phyloP scores from a whole-genome alignment of 2,113 vertebrate genomes.

The Daboia siamensis region DNA sequence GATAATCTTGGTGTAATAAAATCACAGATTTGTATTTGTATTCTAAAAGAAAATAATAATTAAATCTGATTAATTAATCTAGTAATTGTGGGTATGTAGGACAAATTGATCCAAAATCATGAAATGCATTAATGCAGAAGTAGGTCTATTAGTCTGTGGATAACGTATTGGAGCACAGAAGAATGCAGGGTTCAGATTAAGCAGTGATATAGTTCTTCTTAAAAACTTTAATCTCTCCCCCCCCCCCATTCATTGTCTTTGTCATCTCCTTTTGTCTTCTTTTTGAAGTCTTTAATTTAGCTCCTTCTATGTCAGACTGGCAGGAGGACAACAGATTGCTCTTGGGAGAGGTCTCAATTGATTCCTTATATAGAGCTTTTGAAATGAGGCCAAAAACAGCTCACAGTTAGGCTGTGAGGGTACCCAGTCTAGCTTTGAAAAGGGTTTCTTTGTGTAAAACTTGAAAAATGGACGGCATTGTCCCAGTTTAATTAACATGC shows the following conservation, averaged over 20 bases:
- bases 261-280: not conserved
- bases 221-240: not conserved
- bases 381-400: not conserved
- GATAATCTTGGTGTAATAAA: slow-evolving; percentile 17
- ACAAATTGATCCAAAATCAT: slow-evolving; percentile 9
- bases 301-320: not conserved
- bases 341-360: not conserved
- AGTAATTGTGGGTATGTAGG: not conserved
- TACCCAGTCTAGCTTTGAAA: not conserved
- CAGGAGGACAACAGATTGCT: not conserved
- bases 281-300: not conserved
- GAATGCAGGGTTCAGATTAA: not conserved
- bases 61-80: not conserved
- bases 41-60: not conserved
- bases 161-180: not conserved
- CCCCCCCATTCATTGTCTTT: not conserved
- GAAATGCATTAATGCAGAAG: not conserved
- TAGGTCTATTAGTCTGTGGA: not conserved
- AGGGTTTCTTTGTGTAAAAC: not conserved
- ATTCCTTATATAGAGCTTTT: not conserved
- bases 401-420: not conserved
- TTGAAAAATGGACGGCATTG: not conserved
- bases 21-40: not conserved
- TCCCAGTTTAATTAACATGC: not conserved
- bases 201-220: not conserved